These are phyloP conservation scores for Pipistrellus pipistrellus DNA, from an alignment of 2,797 vertebrate genomes.

Conservation along the genomic window DNA sequence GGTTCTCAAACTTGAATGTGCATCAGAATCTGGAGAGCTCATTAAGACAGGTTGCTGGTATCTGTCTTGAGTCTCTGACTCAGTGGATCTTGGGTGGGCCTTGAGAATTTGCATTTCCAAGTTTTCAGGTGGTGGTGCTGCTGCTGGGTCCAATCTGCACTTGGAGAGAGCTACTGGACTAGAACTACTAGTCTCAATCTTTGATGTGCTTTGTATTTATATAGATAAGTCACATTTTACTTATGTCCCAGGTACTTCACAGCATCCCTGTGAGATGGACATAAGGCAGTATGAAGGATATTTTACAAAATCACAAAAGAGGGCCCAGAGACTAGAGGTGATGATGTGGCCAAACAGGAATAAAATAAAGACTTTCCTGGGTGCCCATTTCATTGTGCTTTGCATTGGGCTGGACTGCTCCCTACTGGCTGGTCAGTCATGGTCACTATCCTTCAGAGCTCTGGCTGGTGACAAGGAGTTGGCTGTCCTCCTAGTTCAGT, in stretches of 20 bases:
- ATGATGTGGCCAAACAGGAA: background rate
- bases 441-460: background rate
- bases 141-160: background rate
- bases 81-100: background rate
- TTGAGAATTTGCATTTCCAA: background rate
- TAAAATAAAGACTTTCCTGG: background rate
- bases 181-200: background rate
- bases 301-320: background rate
- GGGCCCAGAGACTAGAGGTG: background rate
- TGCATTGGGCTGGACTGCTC: slow-evolving; percentile 62
- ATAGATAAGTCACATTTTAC: background rate
- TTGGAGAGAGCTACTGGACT: background rate
- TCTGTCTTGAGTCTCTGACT: background rate
- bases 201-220: background rate
- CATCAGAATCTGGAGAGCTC: background rate
- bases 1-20: background rate
- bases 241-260: background rate
- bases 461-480: background rate
- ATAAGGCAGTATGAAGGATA: background rate
- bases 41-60: background rate
- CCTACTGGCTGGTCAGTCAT: slow-evolving; percentile 39
- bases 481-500: background rate
- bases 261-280: background rate
- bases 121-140: background rate
- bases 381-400: background rate